A percentile compares a stretch with the other conserved stretches of the same genome.
phyloP scores from a whole-genome alignment of 1,140 invertebrate genomes.

The Diorhabda carinulata region DNA sequence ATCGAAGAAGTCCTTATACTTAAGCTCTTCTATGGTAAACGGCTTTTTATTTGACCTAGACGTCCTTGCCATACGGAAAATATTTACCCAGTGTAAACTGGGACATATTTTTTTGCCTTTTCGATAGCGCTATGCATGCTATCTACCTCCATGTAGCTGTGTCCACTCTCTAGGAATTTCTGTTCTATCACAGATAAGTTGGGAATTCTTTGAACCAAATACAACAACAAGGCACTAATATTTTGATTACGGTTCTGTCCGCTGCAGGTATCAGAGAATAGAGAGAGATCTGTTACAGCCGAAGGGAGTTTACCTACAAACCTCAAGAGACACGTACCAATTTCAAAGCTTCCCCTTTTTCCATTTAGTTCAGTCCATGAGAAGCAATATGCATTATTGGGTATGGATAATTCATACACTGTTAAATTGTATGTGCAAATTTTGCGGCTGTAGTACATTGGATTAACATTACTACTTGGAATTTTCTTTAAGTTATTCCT shows the following conservation, averaged over 20 bases:
- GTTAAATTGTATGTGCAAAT: constrained; percentile 30
- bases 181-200: constrained; percentile 14
- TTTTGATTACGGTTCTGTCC: constrained; percentile 16
- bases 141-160: constrained; percentile 44
- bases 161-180: constrained; percentile 23
- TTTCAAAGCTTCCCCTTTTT: constrained; percentile 30
- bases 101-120: constrained; percentile 21
- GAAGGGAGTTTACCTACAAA: constrained; percentile 6
- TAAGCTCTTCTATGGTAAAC: background rate
- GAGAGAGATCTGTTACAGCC: background rate
- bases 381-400: constrained; percentile 27
- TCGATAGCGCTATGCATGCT: constrained; percentile 39
- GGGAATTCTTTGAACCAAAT: constrained; percentile 9
- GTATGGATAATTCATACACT: constrained; percentile 25
- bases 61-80: background rate
- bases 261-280: background rate
- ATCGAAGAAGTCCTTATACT: background rate
- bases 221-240: constrained; percentile 8
- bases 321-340: constrained; percentile 24
- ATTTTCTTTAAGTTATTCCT: background rate
- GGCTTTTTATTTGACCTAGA: background rate
- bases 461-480: constrained; percentile 20
- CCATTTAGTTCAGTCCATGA: constrained; percentile 29
- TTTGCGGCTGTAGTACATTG: constrained; percentile 30
- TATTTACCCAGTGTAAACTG: too few relatives aligned